Evolutionary conservation across 2,888 invertebrate genomes (phyloP).

Genomic region (Sylvicola fuscatus): DNA sequence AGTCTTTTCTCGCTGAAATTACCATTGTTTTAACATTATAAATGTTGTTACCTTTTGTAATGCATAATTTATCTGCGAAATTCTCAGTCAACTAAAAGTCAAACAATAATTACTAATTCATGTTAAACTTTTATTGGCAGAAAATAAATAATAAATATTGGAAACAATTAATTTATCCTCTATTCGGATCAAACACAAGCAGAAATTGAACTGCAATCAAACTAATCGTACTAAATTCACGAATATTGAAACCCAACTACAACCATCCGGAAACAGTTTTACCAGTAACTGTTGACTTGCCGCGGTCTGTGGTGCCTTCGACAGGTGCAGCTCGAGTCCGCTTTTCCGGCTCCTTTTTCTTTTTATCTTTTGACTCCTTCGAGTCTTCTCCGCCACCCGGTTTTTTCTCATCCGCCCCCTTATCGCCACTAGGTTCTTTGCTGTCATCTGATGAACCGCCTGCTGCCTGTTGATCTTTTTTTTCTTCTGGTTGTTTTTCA

Average conservation of each 20-base stretch:
- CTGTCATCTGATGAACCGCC: neutral
- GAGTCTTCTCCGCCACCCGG: conserved; percentile 7
- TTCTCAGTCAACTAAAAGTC: too few species aligned
- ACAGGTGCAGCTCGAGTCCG: conserved; percentile 21
- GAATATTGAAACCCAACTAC: conserved; percentile 18
- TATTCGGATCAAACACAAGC: too few species aligned
- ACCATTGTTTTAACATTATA: too few species aligned
- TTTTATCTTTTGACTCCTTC: neutral
- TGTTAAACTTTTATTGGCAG: too few species aligned
- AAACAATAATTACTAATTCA: too few species aligned
- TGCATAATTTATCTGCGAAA: too few species aligned
- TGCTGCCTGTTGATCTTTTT: conserved; percentile 7
- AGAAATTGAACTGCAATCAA: too few species aligned
- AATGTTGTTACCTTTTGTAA: too few species aligned
- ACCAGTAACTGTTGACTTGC: conserved; percentile 52
- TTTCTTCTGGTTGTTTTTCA: conserved; percentile 13
- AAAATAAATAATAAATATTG: too few species aligned
- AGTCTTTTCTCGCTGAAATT: too few species aligned
- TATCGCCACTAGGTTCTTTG: neutral
- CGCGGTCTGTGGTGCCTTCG: conserved; percentile 29
- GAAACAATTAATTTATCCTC: too few species aligned
- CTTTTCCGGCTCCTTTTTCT: conserved; percentile 5
- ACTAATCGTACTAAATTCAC: too few species aligned
- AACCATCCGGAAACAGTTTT: conserved; percentile 56
- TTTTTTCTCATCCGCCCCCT: neutral